Conservation (phyloP, 2,113 vertebrate species). For the Boulengeromyrus knoepffleri region DNA sequence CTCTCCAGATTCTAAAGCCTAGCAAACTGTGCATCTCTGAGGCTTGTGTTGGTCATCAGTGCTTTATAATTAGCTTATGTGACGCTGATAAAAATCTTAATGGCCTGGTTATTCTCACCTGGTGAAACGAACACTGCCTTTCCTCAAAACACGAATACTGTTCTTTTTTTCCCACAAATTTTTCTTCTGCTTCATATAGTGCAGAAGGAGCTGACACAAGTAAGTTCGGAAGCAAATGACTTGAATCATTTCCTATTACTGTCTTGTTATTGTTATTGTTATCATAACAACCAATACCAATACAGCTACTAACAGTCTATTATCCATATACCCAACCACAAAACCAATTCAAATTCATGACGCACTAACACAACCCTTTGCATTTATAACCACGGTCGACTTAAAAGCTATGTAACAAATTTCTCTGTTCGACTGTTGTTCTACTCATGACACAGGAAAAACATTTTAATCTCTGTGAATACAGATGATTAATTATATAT, state of each 20-base stretch:
- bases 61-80: not conserved
- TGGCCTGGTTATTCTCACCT: not conserved
- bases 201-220: not conserved
- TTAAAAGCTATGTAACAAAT: not conserved
- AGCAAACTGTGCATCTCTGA: not conserved
- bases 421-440: not conserved
- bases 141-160: not conserved
- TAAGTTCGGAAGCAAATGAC: not conserved
- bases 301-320: not conserved
- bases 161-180: not conserved
- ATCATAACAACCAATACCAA: not conserved
- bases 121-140: not conserved
- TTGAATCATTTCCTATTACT: not conserved
- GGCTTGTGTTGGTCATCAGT: not conserved
- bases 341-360: not conserved
- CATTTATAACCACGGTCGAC: not conserved
- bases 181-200: not conserved
- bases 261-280: not conserved
- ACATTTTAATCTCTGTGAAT: conserved; percentile 16
- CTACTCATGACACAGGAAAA: not conserved
- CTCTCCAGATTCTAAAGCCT: not conserved
- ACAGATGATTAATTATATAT: conserved; percentile 19
- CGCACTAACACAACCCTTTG: not conserved
- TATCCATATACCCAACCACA: not conserved
- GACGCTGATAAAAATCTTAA: not conserved